A percentile compares a stretch with the other conserved stretches of the same genome.
Conservation (phyloP, 2,113 vertebrate species). For the Apodemus speciosus region DNA sequence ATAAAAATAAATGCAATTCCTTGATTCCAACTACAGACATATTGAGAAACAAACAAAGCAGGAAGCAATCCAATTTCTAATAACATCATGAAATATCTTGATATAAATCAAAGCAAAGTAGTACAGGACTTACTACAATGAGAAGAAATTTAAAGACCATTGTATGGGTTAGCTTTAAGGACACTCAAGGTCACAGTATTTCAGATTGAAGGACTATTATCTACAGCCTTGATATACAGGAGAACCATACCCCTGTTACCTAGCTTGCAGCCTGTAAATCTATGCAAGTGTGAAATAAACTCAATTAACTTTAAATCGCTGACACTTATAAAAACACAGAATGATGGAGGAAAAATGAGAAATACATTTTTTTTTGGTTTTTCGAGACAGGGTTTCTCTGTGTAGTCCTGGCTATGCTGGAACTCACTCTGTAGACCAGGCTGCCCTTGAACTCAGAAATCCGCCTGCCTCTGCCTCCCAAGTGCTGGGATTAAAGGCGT, state of each 20-base stretch:
- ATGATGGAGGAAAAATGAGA: neutral
- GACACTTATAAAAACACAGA: neutral
- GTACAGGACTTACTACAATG: neutral
- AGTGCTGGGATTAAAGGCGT: no score
- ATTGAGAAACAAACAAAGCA: neutral
- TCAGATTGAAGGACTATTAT: neutral
- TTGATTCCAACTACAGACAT: neutral
- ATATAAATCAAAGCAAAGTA: neutral
- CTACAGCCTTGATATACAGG: neutral
- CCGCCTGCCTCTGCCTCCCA: no score
- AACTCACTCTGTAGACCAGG: no score
- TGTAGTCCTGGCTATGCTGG: no score
- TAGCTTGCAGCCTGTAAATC: neutral
- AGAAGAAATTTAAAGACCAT: slow-evolving; percentile 27
- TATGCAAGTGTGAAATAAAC: neutral
- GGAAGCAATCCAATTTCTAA: neutral
- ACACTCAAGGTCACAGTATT: slow-evolving; percentile 4
- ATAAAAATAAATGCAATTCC: neutral
- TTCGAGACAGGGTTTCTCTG: no score
- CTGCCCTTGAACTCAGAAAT: no score
- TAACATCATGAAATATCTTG: no score
- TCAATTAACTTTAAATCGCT: neutral
- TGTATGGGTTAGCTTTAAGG: neutral
- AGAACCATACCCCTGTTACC: neutral
- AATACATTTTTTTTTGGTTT: neutral